Percentiles rank a stretch among this genome's conserved stretches.
phyloP scores from a whole-genome alignment of 2,888 invertebrate genomes.

The Leucania comma region DNA sequence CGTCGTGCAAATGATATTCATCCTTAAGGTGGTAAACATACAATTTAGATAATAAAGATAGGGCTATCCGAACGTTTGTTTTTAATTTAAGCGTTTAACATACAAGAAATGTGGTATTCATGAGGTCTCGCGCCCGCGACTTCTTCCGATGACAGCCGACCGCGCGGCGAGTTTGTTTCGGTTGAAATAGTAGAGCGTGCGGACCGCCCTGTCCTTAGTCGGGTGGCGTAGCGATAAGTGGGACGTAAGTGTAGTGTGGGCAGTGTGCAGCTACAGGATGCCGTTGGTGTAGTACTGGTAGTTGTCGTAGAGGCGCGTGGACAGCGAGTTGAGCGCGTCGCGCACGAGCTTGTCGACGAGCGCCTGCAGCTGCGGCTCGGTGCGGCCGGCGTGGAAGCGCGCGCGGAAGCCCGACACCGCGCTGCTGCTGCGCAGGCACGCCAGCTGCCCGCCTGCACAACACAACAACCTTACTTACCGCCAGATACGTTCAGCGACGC shows the following conservation, averaged over 20 bases:
- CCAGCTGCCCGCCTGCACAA: constrained; percentile 96
- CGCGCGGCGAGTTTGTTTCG: background rate
- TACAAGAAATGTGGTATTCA: background rate
- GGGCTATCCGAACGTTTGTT: background rate
- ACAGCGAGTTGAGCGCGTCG: constrained; percentile 98
- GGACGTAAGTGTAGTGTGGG: background rate
- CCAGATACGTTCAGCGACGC: too few species aligned
- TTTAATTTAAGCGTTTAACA: background rate
- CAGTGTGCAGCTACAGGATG: constrained; percentile 91
- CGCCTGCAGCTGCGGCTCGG: constrained; percentile 98
- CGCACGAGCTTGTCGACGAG: constrained; percentile 98
- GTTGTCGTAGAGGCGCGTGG: constrained; percentile 99
- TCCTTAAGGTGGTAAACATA: background rate
- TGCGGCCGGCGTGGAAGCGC: constrained; percentile 98
- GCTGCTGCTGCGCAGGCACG: constrained; percentile 98
- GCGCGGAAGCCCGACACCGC: constrained; percentile 97
- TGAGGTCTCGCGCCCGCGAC: background rate
- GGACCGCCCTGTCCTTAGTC: background rate
- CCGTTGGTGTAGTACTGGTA: constrained; percentile 99
- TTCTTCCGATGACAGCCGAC: background rate
- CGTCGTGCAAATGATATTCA: background rate
- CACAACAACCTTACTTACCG: too few species aligned
- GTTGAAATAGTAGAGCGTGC: background rate
- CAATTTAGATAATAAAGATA: background rate
- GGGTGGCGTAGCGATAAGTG: background rate